These are phyloP conservation scores for Acanthosepion esculentum DNA, from an alignment of 2,888 invertebrate genomes.

Conservation along the genomic window DNA sequence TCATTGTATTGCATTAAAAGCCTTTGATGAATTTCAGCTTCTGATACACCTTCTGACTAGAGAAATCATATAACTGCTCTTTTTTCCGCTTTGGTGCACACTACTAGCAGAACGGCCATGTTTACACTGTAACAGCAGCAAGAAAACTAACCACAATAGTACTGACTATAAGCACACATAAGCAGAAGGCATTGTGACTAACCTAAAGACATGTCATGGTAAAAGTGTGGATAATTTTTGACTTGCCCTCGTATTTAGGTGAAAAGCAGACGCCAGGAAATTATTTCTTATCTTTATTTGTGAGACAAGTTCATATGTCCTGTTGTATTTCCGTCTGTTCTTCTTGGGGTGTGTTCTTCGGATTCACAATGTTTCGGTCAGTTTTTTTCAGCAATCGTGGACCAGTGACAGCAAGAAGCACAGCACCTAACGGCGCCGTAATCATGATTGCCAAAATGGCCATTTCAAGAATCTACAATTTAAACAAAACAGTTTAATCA, in stretches of 20 bases:
- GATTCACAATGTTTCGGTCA: neutral
- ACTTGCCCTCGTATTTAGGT: neutral
- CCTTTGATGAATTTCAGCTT: too few species aligned
- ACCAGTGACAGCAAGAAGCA: conserved; percentile 54
- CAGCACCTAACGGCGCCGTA: conserved; percentile 57
- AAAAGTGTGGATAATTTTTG: too few species aligned
- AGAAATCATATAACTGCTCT: too few species aligned
- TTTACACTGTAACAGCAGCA: too few species aligned
- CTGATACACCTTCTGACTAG: too few species aligned
- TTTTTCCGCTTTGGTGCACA: too few species aligned
- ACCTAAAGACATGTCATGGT: too few species aligned
- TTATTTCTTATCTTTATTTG: neutral
- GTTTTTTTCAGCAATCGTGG: conserved; percentile 51
- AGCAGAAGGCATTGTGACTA: too few species aligned
- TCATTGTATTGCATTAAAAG: too few species aligned
- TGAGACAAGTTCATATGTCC: neutral
- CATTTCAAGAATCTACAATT: conserved; percentile 53
- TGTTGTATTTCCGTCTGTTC: neutral
- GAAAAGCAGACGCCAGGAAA: neutral
- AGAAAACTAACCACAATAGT: too few species aligned
- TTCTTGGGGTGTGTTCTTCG: neutral
- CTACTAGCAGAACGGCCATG: too few species aligned
- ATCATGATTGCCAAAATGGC: conserved; percentile 55
- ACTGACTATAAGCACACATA: too few species aligned
- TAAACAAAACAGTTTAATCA: neutral